Percentiles rank a stretch among this genome's conserved stretches.
These are phyloP conservation scores for Ferrisia virgata DNA, from an alignment of 2,888 invertebrate species.

Conservation along the genomic window DNA sequence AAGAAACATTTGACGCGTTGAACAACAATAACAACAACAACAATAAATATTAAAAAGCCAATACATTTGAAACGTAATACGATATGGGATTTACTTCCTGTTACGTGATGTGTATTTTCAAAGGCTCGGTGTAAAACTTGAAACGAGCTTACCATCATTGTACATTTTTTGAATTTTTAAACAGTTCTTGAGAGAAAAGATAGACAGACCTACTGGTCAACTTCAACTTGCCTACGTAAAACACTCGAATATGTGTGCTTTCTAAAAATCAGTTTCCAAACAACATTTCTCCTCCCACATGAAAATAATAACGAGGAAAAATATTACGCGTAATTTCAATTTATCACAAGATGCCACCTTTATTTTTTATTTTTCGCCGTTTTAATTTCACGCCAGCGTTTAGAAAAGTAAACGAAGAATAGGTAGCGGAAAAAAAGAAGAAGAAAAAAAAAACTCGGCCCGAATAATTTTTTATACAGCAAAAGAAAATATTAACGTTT, in stretches of 20 bases:
- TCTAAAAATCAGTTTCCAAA: not conserved
- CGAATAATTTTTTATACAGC: not conserved
- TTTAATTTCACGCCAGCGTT: not conserved
- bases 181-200: not conserved
- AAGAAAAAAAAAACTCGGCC: not conserved
- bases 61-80: slow-evolving; percentile 18
- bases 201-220: too few species aligned
- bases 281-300: not conserved
- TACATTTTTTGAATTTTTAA: not conserved
- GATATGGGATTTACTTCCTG: slow-evolving; percentile 19
- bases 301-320: not conserved
- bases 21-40: slow-evolving; percentile 17
- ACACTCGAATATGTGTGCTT: too few species aligned
- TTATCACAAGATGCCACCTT: not conserved
- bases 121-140: not conserved
- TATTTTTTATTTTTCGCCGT: not conserved
- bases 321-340: not conserved
- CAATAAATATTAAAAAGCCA: slow-evolving; percentile 29
- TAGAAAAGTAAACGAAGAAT: too few species aligned
- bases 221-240: too few species aligned
- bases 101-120: slow-evolving; percentile 8
- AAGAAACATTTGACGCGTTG: not conserved
- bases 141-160: not conserved
- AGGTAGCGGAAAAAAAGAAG: not conserved
- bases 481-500: slow-evolving; percentile 20